Conservation (phyloP, 2,113 vertebrate species). For the Myiagra hebetior region DNA sequence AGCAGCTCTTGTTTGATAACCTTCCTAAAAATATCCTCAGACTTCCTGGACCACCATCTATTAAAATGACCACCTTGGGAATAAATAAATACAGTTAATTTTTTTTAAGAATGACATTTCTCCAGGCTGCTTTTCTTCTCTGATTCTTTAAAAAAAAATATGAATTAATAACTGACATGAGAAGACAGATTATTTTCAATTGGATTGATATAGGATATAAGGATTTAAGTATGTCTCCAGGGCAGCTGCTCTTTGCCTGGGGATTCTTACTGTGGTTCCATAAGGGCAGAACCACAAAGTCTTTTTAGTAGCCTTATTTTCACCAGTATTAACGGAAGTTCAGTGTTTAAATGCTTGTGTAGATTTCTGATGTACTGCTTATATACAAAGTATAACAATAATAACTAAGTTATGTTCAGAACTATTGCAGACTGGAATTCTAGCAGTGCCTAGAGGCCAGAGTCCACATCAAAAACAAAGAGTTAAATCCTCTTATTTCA, state of each 20-base stretch:
- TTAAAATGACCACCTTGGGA: background rate
- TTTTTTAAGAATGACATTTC: background rate
- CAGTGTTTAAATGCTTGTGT: background rate
- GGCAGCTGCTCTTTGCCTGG: background rate
- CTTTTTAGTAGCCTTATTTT: background rate
- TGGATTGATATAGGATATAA: conserved; percentile 9
- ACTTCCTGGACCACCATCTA: background rate
- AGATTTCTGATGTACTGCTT: background rate
- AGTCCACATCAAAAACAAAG: background rate
- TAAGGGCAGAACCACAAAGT: background rate
- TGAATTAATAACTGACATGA: background rate
- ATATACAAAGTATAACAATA: background rate
- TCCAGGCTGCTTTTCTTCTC: background rate
- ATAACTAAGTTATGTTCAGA: background rate
- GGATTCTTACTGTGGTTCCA: background rate
- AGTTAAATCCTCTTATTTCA: background rate
- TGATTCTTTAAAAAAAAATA: background rate
- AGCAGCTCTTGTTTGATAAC: background rate
- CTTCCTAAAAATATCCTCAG: background rate
- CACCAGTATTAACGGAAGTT: background rate
- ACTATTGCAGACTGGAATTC: background rate
- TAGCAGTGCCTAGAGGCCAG: background rate
- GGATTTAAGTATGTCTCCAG: conserved; percentile 5
- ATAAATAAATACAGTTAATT: background rate
- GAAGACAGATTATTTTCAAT: conserved; percentile 15